phyloP scores from a whole-genome alignment of 2,888 invertebrate species.

The Hyppa rectilinea region DNA sequence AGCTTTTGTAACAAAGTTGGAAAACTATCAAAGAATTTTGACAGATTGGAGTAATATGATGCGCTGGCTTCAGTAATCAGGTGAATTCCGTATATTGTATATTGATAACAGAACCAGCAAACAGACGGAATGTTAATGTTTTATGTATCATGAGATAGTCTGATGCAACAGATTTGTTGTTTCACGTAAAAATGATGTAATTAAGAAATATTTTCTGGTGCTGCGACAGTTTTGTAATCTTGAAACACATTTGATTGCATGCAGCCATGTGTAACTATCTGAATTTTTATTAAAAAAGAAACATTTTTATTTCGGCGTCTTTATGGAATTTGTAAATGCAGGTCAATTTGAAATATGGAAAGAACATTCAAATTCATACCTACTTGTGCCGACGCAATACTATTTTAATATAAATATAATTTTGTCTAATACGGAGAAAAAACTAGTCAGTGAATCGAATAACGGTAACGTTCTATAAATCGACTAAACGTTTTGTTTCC shows the following conservation, averaged over 20 bases:
- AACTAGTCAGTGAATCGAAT: background rate
- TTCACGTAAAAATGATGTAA: slow-evolving; percentile 6
- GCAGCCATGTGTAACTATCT: background rate
- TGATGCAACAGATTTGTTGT: slow-evolving; percentile 6
- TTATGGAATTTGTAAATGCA: background rate
- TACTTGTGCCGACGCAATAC: background rate
- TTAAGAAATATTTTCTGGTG: slow-evolving; percentile 10
- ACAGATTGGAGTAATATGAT: no score
- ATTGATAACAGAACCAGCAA: background rate
- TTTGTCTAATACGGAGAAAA: background rate
- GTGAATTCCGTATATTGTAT: background rate
- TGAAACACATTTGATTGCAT: slow-evolving; percentile 14
- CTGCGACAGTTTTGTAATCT: slow-evolving; percentile 27
- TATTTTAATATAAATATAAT: background rate
- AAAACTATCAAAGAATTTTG: no score
- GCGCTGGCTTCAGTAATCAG: background rate
- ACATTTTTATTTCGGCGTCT: background rate
- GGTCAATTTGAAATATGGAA: background rate
- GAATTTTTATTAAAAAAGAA: background rate
- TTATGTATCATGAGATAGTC: background rate
- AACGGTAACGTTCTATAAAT: slow-evolving; percentile 32
- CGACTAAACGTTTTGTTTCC: slow-evolving; percentile 34
- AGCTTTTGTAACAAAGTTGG: no score
- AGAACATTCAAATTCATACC: background rate
- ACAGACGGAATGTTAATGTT: background rate